phyloP scores from a whole-genome alignment of 2,797 vertebrate species.

The Oophaga sylvatica region DNA sequence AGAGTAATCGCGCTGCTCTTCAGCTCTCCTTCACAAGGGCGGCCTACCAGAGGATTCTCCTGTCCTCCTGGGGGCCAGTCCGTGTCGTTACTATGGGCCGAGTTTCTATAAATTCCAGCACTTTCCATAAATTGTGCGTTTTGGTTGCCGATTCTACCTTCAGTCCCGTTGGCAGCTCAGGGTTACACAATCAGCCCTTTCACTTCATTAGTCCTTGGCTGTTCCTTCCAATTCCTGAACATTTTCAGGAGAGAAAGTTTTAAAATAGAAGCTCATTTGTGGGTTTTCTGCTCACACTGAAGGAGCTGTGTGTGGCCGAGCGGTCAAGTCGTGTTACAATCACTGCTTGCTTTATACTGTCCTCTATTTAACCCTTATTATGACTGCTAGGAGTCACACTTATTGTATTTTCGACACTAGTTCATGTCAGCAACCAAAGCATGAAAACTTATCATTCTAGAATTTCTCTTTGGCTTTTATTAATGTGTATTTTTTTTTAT shows the following conservation, averaged over 20 bases:
- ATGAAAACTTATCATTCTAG: no score
- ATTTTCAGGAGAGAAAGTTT: constrained; percentile 11
- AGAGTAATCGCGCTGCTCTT: no score
- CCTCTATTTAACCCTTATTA: background rate
- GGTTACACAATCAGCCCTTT: constrained; percentile 25
- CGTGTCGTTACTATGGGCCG: no score
- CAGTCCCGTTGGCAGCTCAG: constrained; percentile 11
- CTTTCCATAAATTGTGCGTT: background rate
- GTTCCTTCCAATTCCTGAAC: constrained; percentile 29
- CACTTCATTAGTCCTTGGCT: constrained; percentile 19
- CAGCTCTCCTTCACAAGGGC: no score
- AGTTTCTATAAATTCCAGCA: no score
- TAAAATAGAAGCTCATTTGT: constrained; percentile 47
- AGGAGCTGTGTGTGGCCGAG: constrained; percentile 30
- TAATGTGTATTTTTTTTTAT: no score
- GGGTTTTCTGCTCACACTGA: constrained; percentile 7
- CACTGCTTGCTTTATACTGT: background rate
- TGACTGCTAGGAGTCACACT: background rate
- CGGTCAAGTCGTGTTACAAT: constrained; percentile 18
- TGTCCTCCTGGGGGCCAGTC: no score
- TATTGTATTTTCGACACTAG: background rate
- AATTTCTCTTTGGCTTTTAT: no score
- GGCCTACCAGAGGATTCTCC: no score
- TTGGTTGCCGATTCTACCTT: background rate
- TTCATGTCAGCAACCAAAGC: no score